phyloP scores from a whole-genome alignment of 30 jellyfish, hydroid and myxozoan species.

The Turritopsis dohrnii region DNA sequence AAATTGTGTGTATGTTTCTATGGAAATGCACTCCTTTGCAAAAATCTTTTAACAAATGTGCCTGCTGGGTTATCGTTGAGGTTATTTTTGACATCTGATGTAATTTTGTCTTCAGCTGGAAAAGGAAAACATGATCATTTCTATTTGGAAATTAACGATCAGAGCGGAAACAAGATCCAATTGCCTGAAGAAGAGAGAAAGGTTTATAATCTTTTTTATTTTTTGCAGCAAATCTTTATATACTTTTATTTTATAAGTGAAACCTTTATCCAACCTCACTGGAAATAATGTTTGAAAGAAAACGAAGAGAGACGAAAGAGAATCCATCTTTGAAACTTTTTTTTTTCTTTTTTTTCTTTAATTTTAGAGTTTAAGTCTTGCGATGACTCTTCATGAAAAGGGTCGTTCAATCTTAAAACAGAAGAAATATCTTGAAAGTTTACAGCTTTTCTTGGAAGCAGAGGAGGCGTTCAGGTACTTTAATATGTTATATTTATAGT shows the following conservation, averaged over 20 bases:
- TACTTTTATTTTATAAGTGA: neutral
- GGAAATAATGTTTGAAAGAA: no score
- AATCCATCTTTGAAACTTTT: neutral
- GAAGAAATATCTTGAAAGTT: constrained; percentile 17
- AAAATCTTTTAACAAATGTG: no score
- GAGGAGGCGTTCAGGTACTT: constrained; percentile 22
- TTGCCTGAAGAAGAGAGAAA: constrained; percentile 36
- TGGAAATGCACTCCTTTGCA: no score
- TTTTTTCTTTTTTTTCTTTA: no score
- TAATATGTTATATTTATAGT: neutral
- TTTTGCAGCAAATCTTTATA: neutral
- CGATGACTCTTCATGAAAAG: constrained; percentile 37
- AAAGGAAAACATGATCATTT: constrained; percentile 34
- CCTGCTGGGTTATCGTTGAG: no score
- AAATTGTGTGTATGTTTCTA: no score
- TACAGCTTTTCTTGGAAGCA: constrained; percentile 22
- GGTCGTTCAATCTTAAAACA: constrained; percentile 14
- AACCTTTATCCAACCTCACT: neutral
- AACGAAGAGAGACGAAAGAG: neutral
- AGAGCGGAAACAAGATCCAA: constrained; percentile 11
- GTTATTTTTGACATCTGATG: no score
- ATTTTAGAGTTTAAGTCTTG: constrained; percentile 24
- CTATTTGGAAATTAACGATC: constrained; percentile 34
- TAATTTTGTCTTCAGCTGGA: constrained; percentile 22
- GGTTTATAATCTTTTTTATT: constrained; percentile 6